Base-by-base conservation (phyloP, 2,888 invertebrate species). In the Leistus spinibarbis region DNA sequence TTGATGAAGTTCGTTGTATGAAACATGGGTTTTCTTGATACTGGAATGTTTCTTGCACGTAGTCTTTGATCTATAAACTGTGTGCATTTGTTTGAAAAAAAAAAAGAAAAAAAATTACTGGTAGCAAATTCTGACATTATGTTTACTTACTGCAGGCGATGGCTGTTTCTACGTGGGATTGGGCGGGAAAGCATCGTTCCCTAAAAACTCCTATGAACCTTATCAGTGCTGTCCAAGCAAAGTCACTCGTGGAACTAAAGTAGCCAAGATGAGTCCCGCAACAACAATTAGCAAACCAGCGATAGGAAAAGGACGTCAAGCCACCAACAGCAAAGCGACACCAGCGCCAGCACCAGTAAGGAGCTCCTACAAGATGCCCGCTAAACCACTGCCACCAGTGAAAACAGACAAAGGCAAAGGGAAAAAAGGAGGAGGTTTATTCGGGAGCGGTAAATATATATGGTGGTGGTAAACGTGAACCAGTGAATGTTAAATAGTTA, bases 101-200 rank as follows among this genome's bases (percentile, higher is more conserved):
- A 62, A 62, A 64, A 19, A 54, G 19, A 22, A 10, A 53, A 27
- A 17, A 53, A 62, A 60, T 67, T 24, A 60, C 22, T 24, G 54
- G 24, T 20, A 54, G 75, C 54, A 56, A 27, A 27, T 63, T 75
- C 92, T 91, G 89, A 91, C 90, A 91, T 89, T 90, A 89, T 93
- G 93, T 94, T 93, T 94, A 93, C 92, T 92, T 93, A 91, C 91
- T 92, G 93, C 94, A 95, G 95, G 95, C 93, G 95, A 95, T 92
- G 95, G 95, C 91, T 95, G 95, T 92, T 95, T 95, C 94, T 94
- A 94, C 94, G 94, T 95, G 90, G 95, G 95, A 90, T 91, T 95
- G 92, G 95, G 94, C 89, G 93, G 93, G 89, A 93, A 93, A 89
- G 90, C 89, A 87, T 90, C 90, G 85, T 89, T 91, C 87, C 91